Evolutionary conservation across 2,888 invertebrate genomes (phyloP).

Genomic region (Liposcelis brunnea): DNA sequence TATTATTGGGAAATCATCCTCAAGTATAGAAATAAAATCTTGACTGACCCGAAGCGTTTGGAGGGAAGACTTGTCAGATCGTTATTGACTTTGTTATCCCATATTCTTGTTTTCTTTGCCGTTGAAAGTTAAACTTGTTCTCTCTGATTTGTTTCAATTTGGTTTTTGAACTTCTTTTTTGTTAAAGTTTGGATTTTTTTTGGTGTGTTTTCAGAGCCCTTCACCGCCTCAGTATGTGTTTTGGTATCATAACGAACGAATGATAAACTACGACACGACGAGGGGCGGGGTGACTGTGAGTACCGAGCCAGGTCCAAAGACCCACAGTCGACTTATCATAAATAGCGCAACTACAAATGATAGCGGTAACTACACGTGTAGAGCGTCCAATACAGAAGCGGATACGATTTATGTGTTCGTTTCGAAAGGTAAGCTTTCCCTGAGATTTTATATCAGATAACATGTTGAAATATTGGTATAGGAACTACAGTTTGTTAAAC

Average conservation of each 20-base stretch:
- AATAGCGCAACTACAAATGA: slow-evolving; percentile 24
- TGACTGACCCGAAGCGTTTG: too few relatives aligned
- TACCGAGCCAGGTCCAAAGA: slow-evolving; percentile 25
- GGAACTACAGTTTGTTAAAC: too few relatives aligned
- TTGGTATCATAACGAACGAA: slow-evolving; percentile 30
- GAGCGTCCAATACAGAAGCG: slow-evolving; percentile 24
- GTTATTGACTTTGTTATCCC: not conserved
- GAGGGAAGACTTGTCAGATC: too few relatives aligned
- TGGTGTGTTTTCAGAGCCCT: slow-evolving; percentile 25
- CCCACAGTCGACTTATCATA: slow-evolving; percentile 26
- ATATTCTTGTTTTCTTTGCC: slow-evolving; percentile 1
- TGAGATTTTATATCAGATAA: too few relatives aligned
- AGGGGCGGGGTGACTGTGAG: slow-evolving; percentile 25
- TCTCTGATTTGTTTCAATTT: not conserved
- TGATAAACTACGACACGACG: slow-evolving; percentile 28
- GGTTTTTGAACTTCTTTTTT: not conserved
- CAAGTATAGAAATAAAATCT: too few relatives aligned
- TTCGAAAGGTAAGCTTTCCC: slow-evolving; percentile 21
- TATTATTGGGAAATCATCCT: too few relatives aligned
- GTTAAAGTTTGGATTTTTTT: too few relatives aligned
- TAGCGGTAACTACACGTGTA: slow-evolving; percentile 25
- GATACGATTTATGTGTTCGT: slow-evolving; percentile 25
- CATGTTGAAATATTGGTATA: too few relatives aligned
- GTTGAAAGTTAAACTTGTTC: not conserved
- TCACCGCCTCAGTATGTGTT: slow-evolving; percentile 29